Conservation (phyloP, 2,113 vertebrate genomes). For the Mobula birostris region DNA sequence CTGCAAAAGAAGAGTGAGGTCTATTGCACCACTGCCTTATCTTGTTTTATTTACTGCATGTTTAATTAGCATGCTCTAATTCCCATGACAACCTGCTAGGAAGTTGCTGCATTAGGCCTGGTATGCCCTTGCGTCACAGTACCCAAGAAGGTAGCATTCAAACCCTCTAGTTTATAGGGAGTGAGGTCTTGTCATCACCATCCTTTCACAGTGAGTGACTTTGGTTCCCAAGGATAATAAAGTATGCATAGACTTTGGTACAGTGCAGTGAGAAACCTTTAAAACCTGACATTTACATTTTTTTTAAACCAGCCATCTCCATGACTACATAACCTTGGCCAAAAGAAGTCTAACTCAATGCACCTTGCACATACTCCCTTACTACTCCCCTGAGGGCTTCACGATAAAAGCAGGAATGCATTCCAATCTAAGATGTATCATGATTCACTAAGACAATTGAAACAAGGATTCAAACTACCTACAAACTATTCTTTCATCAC, state of each 20-base stretch:
- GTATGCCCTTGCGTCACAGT: constrained; percentile 1
- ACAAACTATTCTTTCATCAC: too few species aligned
- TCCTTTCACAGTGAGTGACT: neutral
- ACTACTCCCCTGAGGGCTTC: neutral
- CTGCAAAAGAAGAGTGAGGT: constrained; percentile 24
- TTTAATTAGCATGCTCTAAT: neutral
- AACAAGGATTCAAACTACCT: neutral
- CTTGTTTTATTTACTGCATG: constrained; percentile 32
- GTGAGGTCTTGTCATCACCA: neutral
- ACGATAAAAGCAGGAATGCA: neutral
- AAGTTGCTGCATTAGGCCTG: neutral
- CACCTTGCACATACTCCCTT: neutral
- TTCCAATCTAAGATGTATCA: neutral
- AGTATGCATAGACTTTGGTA: too few species aligned
- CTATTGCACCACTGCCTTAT: constrained; percentile 14
- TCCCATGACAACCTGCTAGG: constrained; percentile 29
- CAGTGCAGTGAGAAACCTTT: neutral
- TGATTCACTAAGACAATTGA: neutral
- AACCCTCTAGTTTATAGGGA: constrained; percentile 16
- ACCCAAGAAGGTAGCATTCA: neutral
- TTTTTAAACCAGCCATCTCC: constrained; percentile 10
- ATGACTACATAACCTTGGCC: neutral
- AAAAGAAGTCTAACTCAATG: neutral
- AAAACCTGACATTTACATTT: constrained; percentile 32
- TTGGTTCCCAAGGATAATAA: constrained; percentile 8